Evolutionary conservation across 2,113 vertebrate genomes (phyloP).

Genomic region (Marmota flaviventris): DNA sequence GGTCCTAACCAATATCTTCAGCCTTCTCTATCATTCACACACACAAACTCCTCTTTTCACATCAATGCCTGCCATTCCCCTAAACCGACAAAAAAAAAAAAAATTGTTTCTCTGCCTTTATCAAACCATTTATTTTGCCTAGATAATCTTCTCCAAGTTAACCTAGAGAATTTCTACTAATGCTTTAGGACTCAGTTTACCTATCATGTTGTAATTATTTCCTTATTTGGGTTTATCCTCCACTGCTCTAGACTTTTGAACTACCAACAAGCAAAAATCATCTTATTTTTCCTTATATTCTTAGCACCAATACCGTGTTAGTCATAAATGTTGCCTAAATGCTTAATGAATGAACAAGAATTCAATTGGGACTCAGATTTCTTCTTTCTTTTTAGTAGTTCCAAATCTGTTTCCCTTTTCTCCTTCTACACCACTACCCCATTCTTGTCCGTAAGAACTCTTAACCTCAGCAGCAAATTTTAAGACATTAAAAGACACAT

Average conservation of each 20-base stretch:
- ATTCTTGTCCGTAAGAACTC: conserved; percentile 30
- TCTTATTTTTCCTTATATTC: not conserved
- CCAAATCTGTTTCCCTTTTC: conserved; percentile 29
- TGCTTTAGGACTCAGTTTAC: not conserved
- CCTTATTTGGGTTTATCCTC: not conserved
- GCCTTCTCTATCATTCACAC: not conserved
- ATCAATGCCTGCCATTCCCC: not conserved
- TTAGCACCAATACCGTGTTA: conserved; percentile 8
- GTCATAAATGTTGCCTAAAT: conserved; percentile 45
- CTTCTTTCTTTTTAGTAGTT: not conserved
- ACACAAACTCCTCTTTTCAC: not conserved
- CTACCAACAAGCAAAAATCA: conserved; percentile 29
- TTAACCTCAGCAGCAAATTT: conserved; percentile 46
- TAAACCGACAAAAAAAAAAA: not conserved
- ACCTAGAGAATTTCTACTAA: conserved; percentile 24
- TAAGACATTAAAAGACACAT: conserved; percentile 44
- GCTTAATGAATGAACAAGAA: conserved; percentile 27
- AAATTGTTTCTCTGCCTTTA: conserved; percentile 11
- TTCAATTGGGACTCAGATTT: not conserved
- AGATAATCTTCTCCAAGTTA: not conserved
- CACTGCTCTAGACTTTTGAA: not conserved
- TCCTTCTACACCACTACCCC: not conserved
- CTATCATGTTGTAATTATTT: not conserved
- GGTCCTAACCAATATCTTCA: not conserved
- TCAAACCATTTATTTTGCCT: conserved; percentile 37